Conservation (phyloP, 2,888 invertebrate species). For the Leptopilina syphax region DNA sequence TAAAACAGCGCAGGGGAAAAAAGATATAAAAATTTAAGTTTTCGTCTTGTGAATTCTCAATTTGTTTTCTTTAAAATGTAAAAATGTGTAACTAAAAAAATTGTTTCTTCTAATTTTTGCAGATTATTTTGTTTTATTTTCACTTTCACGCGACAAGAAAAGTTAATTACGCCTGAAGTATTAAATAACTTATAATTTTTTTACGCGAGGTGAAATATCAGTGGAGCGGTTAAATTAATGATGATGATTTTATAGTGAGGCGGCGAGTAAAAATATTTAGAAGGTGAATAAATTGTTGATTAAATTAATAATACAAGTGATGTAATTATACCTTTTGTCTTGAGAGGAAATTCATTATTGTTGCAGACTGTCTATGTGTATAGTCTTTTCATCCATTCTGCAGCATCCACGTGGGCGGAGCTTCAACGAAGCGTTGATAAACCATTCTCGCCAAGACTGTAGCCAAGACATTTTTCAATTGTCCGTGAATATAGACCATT, state of each 20-base stretch:
- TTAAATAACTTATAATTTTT: no score
- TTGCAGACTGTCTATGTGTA: conserved; percentile 28
- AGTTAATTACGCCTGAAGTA: no score
- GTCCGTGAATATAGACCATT: conserved; percentile 43
- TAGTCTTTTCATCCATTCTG: conserved; percentile 35
- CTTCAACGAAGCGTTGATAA: conserved; percentile 45
- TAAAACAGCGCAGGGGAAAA: not conserved
- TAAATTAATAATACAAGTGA: conserved; percentile 29
- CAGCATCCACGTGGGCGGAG: conserved; percentile 36
- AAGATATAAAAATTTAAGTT: no score
- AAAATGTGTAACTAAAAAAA: no score
- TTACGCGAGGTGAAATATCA: no score
- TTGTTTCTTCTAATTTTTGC: no score
- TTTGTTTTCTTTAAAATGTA: no score
- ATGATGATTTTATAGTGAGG: not conserved
- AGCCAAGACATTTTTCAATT: conserved; percentile 43
- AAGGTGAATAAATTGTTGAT: conserved; percentile 1
- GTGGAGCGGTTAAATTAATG: no score
- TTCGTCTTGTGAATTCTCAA: no score
- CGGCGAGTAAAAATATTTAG: not conserved
- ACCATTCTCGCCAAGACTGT: conserved; percentile 41
- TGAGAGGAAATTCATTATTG: conserved; percentile 32
- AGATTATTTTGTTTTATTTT: no score
- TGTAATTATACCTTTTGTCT: not conserved
- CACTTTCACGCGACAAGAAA: no score